Evolutionary conservation across 1,140 invertebrate species (phyloP), one percentile per base, ranked within the genome.

Genomic region (Aphelenchoides besseyi): DNA sequence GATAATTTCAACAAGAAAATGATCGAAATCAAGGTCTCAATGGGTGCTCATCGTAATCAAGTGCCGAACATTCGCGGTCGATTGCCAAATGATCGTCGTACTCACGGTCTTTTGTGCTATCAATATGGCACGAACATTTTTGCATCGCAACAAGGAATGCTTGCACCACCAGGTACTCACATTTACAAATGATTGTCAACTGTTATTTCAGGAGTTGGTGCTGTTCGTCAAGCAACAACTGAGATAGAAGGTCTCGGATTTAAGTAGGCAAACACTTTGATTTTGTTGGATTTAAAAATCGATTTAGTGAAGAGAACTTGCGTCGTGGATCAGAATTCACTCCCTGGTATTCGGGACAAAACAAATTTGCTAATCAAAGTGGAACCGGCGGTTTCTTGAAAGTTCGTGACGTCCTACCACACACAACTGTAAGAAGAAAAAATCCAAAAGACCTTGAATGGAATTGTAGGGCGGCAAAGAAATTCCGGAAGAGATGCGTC

Each of bases 111-210:
- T 37, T 67, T 83, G 0, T 84, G 80, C 74, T 83, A 83, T 64
- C 94, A 97, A 86, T 92, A 92, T 55, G 94, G 94, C 61, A 91
- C 91, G 61, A 96, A 96, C 87, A 92, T 93, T 81, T 90, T 93
- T 52, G 92, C 92, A 3, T 90, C 90, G 0, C 92, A 94, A 82
- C 82, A 85, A 12, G 94, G 94, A 18, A 90, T n/a, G n/a, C n/a
- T n/a, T n/a, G n/a, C n/a, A n/a, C n/a, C n/a, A n/a, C n/a, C n/a
- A n/a, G n/a, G n/a, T n/a, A n/a, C n/a, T n/a, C n/a, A n/a, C n/a
- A n/a, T n/a, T n/a, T n/a, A n/a, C n/a, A n/a, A n/a, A n/a, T n/a
- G n/a, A n/a, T n/a, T n/a, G n/a, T 71, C 0, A 70, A 94, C n/a
- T n/a, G 77, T 69, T 57, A 71, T 73, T 33, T 72, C 78, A 28